Conservation (phyloP, 2,113 vertebrate genomes). For the Ailuropoda melanoleuca region DNA sequence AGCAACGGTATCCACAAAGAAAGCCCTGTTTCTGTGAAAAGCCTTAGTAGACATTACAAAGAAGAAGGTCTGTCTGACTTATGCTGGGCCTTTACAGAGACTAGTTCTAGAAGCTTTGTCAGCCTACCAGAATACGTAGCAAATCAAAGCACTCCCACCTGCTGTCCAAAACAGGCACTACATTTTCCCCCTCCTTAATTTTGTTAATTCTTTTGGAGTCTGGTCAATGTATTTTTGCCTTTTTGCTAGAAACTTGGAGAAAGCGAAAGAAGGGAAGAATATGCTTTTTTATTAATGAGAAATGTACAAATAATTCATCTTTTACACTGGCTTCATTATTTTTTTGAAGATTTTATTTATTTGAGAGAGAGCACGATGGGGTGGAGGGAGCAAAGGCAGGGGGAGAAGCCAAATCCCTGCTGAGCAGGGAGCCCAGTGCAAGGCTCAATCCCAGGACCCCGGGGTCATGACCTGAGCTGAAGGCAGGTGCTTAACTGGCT, state of each 20-base stretch:
- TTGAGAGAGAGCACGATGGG: background rate
- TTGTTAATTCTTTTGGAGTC: background rate
- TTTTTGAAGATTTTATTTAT: background rate
- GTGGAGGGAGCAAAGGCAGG: background rate
- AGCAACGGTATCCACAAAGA: background rate
- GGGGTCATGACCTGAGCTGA: too few relatives aligned
- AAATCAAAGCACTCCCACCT: slow-evolving; percentile 81
- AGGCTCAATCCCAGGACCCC: background rate
- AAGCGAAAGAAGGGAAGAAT: background rate
- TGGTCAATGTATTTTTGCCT: background rate
- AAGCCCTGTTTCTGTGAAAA: background rate
- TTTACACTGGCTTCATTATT: background rate
- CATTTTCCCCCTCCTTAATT: background rate
- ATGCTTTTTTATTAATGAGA: background rate
- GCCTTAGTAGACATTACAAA: background rate
- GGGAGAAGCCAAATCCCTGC: background rate
- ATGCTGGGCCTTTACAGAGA: background rate
- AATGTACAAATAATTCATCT: background rate
- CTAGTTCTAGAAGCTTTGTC: slow-evolving; percentile 33
- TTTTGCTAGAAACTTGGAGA: background rate
- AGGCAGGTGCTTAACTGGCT: too few relatives aligned
- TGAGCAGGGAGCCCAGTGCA: background rate
- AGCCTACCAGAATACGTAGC: background rate
- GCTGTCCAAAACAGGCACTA: slow-evolving; percentile 69
- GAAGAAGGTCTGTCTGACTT: background rate